Conservation (phyloP, 1,140 invertebrate genomes). For the Thalassaphorura encarpata region DNA sequence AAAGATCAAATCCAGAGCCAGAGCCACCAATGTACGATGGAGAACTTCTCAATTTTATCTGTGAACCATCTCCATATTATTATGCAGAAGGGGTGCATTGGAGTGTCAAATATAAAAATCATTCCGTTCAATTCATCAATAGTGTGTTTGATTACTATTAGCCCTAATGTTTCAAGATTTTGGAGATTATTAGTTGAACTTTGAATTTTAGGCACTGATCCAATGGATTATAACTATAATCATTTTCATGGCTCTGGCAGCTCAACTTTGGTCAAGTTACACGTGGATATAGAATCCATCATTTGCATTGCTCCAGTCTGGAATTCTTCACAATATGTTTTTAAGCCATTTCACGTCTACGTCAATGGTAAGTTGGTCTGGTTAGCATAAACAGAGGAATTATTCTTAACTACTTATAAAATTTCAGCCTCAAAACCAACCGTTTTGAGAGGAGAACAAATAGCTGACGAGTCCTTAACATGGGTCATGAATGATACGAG, state of each 20-base stretch:
- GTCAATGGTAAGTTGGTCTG: not conserved
- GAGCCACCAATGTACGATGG: not conserved
- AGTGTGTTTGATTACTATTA: not conserved
- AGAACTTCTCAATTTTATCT: not conserved
- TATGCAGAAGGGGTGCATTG: conserved; percentile 4
- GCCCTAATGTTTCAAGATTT: no score
- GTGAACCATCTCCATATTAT: not conserved
- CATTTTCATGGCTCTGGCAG: no score
- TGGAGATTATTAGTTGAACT: no score
- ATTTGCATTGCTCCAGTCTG: conserved; percentile 3
- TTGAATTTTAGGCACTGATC: no score
- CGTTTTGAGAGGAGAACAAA: not conserved
- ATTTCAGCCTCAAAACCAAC: not conserved
- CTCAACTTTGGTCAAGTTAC: not conserved
- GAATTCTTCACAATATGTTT: not conserved
- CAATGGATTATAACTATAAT: no score
- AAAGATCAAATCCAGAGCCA: not conserved
- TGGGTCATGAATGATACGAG: conserved; percentile 6
- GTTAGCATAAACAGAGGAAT: not conserved
- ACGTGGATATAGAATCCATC: not conserved
- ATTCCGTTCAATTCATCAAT: not conserved
- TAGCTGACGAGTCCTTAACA: not conserved
- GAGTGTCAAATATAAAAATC: conserved; percentile 5
- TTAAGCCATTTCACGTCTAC: not conserved
- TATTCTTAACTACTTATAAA: not conserved